phyloP scores from a whole-genome alignment of 2,888 invertebrate species.

The Oxycera nigricornis region DNA sequence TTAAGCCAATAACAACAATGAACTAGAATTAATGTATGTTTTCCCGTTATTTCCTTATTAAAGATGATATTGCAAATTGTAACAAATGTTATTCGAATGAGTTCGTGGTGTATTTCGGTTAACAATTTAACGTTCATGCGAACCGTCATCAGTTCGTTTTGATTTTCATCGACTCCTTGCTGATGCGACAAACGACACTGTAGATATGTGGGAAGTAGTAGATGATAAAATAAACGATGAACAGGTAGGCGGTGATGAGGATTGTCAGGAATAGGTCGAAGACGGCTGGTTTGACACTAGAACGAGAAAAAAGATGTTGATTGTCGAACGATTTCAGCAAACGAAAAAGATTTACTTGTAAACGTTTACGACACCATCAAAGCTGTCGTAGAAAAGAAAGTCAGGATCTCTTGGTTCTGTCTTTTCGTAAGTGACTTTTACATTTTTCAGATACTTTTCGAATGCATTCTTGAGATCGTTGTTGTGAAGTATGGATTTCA shows the following conservation, averaged over 20 bases:
- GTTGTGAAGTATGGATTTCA: slow-evolving; percentile 73
- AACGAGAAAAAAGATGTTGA: slow-evolving; percentile 55
- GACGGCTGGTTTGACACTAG: slow-evolving; percentile 95
- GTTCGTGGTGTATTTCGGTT: background rate
- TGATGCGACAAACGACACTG: slow-evolving; percentile 67
- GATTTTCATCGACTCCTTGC: slow-evolving; percentile 51
- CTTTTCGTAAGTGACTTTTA: slow-evolving; percentile 71
- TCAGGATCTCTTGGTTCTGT: slow-evolving; percentile 92
- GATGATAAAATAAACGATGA: slow-evolving; percentile 82
- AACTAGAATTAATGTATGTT: background rate
- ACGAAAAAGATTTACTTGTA: slow-evolving; percentile 73
- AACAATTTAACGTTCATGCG: slow-evolving; percentile 1
- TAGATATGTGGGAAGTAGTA: slow-evolving; percentile 75
- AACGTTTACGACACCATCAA: slow-evolving; percentile 79
- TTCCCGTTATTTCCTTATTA: slow-evolving; percentile 13
- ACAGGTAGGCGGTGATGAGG: slow-evolving; percentile 83
- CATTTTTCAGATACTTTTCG: slow-evolving; percentile 79
- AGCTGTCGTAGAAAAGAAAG: slow-evolving; percentile 87
- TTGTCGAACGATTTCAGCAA: too few relatives aligned
- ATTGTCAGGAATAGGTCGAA: slow-evolving; percentile 95
- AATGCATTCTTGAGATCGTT: slow-evolving; percentile 75
- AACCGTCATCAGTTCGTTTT: slow-evolving; percentile 49
- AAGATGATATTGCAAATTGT: slow-evolving; percentile 12
- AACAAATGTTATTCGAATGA: slow-evolving; percentile 6
- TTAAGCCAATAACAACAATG: slow-evolving; percentile 28